These are phyloP conservation scores for Haliclystus octoradiatus DNA, from an alignment of 30 jellyfish, hydroid and myxozoan genomes.

Conservation along the genomic window DNA sequence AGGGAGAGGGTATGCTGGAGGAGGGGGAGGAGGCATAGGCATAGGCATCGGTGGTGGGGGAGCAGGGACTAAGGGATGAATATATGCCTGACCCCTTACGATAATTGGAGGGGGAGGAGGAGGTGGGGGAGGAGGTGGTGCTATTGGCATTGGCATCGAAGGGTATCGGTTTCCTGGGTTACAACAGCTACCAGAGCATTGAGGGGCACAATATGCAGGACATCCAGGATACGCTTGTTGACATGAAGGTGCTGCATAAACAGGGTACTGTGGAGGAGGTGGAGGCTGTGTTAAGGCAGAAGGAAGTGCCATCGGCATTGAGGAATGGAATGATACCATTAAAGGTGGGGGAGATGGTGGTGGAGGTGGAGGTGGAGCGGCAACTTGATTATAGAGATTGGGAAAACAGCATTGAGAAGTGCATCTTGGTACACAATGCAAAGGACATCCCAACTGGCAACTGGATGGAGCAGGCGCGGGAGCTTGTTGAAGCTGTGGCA, in stretches of 20 bases:
- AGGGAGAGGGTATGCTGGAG: background rate
- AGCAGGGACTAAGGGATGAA: conserved; percentile 19
- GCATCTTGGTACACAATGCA: conserved; percentile 9
- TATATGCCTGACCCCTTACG: conserved; percentile 34
- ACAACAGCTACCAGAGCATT: conserved; percentile 51
- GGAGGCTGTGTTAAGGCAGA: conserved; percentile 7
- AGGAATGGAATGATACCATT: conserved; percentile 12
- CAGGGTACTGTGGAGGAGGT: conserved; percentile 14
- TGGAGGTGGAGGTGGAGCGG: conserved; percentile 26
- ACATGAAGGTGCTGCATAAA: background rate
- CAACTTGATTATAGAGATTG: too few relatives aligned
- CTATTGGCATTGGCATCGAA: conserved; percentile 22
- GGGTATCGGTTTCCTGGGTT: conserved; percentile 6
- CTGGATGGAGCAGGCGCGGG: too few relatives aligned
- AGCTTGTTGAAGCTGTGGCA: too few relatives aligned
- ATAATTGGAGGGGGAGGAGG: conserved; percentile 48
- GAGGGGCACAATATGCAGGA: conserved; percentile 56
- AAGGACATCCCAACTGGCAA: too few relatives aligned
- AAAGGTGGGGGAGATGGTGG: conserved; percentile 37
- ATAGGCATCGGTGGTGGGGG: conserved; percentile 24
- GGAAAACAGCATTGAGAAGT: conserved; percentile 95
- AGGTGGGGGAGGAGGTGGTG: conserved; percentile 65
- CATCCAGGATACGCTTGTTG: conserved; percentile 41
- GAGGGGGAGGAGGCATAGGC: conserved; percentile 4
- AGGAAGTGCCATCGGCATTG: conserved; percentile 2